Conservation (phyloP, 1,140 invertebrate genomes). For the Cheumatopsyche charites region DNA sequence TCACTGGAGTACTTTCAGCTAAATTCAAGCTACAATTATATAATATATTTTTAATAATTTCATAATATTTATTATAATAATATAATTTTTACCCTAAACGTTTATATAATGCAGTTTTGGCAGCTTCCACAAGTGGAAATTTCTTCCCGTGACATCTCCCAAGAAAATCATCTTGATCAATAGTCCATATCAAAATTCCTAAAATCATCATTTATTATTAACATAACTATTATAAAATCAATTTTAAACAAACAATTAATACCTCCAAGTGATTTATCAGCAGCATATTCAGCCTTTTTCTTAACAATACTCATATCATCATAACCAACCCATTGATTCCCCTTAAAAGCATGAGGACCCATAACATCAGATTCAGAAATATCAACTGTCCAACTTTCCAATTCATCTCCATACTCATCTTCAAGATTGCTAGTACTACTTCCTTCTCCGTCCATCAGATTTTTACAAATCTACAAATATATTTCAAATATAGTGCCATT, state of each 20-base stretch:
- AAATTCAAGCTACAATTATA: no score
- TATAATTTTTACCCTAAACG: constrained; percentile 65
- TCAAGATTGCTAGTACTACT: constrained; percentile 53
- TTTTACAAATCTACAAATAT: constrained; percentile 80
- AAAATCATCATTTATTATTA: constrained; percentile 34
- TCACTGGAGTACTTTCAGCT: no score
- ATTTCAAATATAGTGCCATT: background rate
- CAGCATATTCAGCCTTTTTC: constrained; percentile 84
- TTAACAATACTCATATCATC: constrained; percentile 86
- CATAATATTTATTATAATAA: no score
- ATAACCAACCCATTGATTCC: constrained; percentile 93
- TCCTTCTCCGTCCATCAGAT: constrained; percentile 60
- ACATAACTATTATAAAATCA: background rate
- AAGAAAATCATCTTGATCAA: constrained; percentile 94
- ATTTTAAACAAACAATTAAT: constrained; percentile 55
- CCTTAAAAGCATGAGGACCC: constrained; percentile 86
- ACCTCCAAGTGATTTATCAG: constrained; percentile 84
- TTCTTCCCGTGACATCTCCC: constrained; percentile 82
- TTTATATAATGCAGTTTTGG: constrained; percentile 78
- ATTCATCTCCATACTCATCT: constrained; percentile 55
- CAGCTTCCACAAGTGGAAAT: constrained; percentile 89
- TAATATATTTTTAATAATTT: no score
- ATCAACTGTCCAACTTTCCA: constrained; percentile 78
- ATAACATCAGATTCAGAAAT: constrained; percentile 80
- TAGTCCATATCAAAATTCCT: constrained; percentile 89